Evolutionary conservation across 2,888 invertebrate genomes (phyloP).

Genomic region (Elegia similella): DNA sequence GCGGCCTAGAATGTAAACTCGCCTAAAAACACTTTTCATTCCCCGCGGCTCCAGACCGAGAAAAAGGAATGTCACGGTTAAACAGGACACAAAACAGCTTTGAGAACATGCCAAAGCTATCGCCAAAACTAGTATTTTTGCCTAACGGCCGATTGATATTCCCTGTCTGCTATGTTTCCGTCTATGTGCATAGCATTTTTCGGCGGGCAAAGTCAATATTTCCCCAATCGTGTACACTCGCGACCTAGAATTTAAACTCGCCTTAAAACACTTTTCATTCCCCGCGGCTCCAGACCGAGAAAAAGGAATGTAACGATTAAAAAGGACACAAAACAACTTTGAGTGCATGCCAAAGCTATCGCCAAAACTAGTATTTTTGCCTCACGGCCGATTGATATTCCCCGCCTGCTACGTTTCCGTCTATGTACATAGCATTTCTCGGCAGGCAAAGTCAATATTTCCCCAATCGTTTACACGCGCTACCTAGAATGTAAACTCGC

Average conservation of each 20-base stretch:
- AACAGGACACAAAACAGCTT: not conserved
- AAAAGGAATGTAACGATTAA: constrained; percentile 8
- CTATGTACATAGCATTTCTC: too few relatives aligned
- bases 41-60: not conserved
- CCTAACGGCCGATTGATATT: not conserved
- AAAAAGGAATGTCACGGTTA: constrained; percentile 4
- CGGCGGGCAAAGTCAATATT: not conserved
- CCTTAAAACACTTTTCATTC: constrained; percentile 3
- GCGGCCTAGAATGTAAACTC: not conserved
- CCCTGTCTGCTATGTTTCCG: not conserved
- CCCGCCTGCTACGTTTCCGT: too few relatives aligned
- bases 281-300: not conserved
- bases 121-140: not conserved
- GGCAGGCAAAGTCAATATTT: too few relatives aligned
- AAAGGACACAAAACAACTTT: too few relatives aligned
- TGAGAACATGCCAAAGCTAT: not conserved
- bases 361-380: too few relatives aligned
- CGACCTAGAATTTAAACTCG: not conserved
- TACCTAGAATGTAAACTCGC: too few relatives aligned
- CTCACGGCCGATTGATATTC: too few relatives aligned
- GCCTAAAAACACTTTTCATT: constrained; percentile 1
- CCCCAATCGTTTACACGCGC: too few relatives aligned
- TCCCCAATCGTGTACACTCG: not conserved
- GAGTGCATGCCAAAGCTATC: too few relatives aligned
- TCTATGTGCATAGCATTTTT: not conserved